Percentiles rank a stretch among this genome's conserved stretches.
Evolutionary conservation across 1,140 invertebrate genomes (phyloP).

Genomic region (Drosophila bipectinata): DNA sequence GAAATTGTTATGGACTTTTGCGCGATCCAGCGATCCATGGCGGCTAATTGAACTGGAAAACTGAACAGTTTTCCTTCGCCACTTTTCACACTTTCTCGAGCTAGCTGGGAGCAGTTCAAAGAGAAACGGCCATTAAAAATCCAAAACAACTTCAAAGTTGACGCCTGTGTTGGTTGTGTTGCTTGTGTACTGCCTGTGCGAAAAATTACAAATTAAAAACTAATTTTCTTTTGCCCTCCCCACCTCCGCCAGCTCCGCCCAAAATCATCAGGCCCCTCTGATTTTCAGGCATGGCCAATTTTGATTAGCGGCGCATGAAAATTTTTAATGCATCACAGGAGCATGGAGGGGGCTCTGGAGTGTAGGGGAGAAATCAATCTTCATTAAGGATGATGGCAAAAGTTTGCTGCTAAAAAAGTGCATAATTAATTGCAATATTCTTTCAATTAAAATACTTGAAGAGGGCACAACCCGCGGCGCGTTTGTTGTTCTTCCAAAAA

Average conservation of each 20-base stretch:
- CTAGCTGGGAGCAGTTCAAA: conserved; percentile 52
- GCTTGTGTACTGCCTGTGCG: conserved; percentile 35
- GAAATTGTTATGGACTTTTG: conserved; percentile 54
- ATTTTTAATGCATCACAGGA: conserved; percentile 21
- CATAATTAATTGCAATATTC: conserved; percentile 53
- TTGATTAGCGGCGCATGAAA: conserved; percentile 60
- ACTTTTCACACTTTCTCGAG: conserved; percentile 56
- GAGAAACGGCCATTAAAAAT: conserved; percentile 49
- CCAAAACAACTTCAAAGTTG: conserved; percentile 68
- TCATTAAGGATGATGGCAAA: conserved; percentile 52
- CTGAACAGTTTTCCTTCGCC: conserved; percentile 38
- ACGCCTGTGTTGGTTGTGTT: conserved; percentile 12
- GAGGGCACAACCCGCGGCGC: not conserved
- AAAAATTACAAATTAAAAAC: conserved; percentile 63
- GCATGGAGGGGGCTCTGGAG: not conserved
- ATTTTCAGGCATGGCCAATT: conserved; percentile 56
- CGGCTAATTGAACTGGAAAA: conserved; percentile 57
- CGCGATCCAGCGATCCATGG: conserved; percentile 36
- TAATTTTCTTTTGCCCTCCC: conserved; percentile 49
- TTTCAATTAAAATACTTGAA: conserved; percentile 54
- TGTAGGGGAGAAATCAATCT: conserved; percentile 64
- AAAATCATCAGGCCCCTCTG: not conserved
- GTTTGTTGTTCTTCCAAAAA: not conserved
- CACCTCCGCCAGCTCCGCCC: not conserved
- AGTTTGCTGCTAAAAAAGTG: conserved; percentile 11